Percentiles rank a stretch among this genome's conserved stretches.
phyloP scores from a whole-genome alignment of 2,113 vertebrate species.

The Gobio gobio region DNA sequence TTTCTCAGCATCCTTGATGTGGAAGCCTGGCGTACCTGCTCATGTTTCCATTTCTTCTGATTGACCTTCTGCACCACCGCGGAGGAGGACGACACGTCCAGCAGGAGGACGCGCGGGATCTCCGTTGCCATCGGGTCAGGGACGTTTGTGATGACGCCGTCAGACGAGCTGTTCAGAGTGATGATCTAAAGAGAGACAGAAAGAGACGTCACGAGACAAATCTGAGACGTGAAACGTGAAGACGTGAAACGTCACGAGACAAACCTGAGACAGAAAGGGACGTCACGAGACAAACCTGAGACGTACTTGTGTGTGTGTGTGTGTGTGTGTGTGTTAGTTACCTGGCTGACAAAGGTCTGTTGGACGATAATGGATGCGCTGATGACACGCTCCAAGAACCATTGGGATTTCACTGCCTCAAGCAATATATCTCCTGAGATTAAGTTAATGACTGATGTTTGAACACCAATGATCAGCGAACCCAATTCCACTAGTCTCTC shows the following conservation, averaged over 20 bases:
- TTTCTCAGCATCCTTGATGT: background rate
- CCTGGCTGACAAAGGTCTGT: conserved; percentile 68
- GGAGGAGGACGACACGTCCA: conserved; percentile 39
- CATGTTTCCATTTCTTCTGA: conserved; percentile 68
- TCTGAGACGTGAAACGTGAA: too few relatives aligned
- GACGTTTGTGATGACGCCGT: conserved; percentile 65
- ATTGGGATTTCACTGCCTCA: conserved; percentile 12
- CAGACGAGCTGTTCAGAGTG: conserved; percentile 42
- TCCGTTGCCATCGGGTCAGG: conserved; percentile 65
- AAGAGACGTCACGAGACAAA: background rate
- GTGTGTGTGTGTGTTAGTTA: conserved; percentile 32
- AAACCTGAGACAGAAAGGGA: background rate
- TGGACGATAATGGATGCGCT: conserved; percentile 55
- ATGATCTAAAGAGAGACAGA: conserved; percentile 65
- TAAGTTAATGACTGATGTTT: conserved; percentile 29
- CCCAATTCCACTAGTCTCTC: conserved; percentile 59
- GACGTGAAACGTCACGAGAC: background rate
- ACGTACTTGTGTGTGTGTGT: background rate
- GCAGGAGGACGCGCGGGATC: conserved; percentile 68
- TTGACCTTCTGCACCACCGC: conserved; percentile 58
- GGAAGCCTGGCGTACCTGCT: conserved; percentile 65
- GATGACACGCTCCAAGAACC: conserved; percentile 58
- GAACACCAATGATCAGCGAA: conserved; percentile 67
- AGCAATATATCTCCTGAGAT: conserved; percentile 58
- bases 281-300: background rate